Evolutionary conservation across 2,888 invertebrate species (phyloP), one percentile per base, ranked within the genome.

Genomic region (Synergus japonicus): DNA sequence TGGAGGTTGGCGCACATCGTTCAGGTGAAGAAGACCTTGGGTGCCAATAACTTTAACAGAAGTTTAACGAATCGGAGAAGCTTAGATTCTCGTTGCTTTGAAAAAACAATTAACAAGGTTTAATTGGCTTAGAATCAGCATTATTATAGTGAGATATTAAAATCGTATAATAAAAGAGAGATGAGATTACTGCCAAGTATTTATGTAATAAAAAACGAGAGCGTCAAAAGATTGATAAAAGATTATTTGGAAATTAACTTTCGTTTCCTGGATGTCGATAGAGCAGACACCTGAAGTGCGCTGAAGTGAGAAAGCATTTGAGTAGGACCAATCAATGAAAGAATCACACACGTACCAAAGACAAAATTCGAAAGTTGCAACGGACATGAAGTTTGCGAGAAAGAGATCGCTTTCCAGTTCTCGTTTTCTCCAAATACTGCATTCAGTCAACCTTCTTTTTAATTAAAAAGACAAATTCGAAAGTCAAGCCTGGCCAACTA

Each of bases 381-480:
- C 12, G 13, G 13, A 73, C 73, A 9, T 66, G 15, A 73, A 73
- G 41, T 54, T 73, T 12, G 15, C 29, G 37, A 54, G 22, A 66
- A 65, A 76, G 49, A 22, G 1, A 76, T 78, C n/a, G 73, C 73
- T 78, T 80, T 82, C 78, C 41, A 69, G 66, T 69, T 69, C 58
- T 73, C 46, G 37, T 49, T 78, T 80, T 78, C 76, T 44, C 78
- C 63, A 60, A 82, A 78, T 77, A 67, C 49, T 29, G 44, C 64
- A 63, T 13, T 58, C 44, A 76, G 44, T 64, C 76, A 64, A 46
- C 49, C 49, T 67, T 67, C 44, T 58, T n/a, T 63, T 44, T 49
- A 76, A 77, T 79, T 60, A 77, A 78, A 78, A 79, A 73, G 78
- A 76, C 49, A 46, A 73, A 80, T 78, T 78, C 60, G 78, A 82